Base-by-base conservation (phyloP, 92 coral and sea anemone species). In the Scolanthus callimorphus region DNA sequence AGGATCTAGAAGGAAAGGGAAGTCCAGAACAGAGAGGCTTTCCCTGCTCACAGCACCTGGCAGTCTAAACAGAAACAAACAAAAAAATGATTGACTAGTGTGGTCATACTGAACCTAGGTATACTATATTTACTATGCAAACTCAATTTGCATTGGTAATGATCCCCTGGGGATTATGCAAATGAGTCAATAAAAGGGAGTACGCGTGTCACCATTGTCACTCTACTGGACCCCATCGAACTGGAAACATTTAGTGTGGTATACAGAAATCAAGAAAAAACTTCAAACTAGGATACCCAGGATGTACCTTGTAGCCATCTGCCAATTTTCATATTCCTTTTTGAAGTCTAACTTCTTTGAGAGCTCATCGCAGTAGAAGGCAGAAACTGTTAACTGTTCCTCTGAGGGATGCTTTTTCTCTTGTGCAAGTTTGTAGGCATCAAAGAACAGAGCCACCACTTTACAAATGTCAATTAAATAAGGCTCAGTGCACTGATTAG, bases 291-390 rank as follows among this genome's bases (percentile, higher is more conserved):
- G 29, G 20, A 1, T 24, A 25, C 13, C 0, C 39, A 11, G 17
- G 3, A 34, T 15, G 4, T 46, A 87, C 96, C 86, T 60, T 41
- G 54, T 54, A 2, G 69, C 37, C 19, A 31, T 25, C 62, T 65
- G 72, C 98, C 98, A 92, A 62, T 70, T 64, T 63, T 88, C 96
- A 81, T 92, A 92, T 55, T 92, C 98, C 34, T 83, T 80, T 78
- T 92, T 92, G 27, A 89, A 92, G 71, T 92, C 98, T 31, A 92
- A 46, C 53, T 88, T 92, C 31, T 77, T 77, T 4, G 98, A 92
- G 52, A 92, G 92, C 27, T 88, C 98, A 53, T 84, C 91, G 68
- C 66, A 90, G 79, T 92, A 92, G 60, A 92, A 88, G 61, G 77
- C 69, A 1, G 92, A 78, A 4, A 80, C 67, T 15, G 81, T 70